These are phyloP conservation scores for Argynnis bischoffii DNA, from an alignment of 2,888 invertebrate genomes.

Conservation along the genomic window DNA sequence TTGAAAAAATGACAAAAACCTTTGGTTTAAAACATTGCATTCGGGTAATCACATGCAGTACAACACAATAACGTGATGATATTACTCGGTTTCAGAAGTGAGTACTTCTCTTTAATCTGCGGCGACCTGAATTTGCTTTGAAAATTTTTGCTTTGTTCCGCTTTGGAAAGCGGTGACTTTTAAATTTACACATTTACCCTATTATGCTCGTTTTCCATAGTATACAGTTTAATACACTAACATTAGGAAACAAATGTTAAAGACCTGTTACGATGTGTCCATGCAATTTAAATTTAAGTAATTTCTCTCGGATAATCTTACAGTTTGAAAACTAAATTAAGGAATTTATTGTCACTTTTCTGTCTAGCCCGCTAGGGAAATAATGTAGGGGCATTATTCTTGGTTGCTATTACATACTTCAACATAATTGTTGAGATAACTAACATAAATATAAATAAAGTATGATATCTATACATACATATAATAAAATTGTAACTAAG, in stretches of 20 bases:
- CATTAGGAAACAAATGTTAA: conserved; percentile 10
- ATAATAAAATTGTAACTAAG: no score
- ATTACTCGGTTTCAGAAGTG: conserved; percentile 33
- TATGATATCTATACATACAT: no score
- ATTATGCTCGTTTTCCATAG: conserved; percentile 14
- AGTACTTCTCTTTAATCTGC: conserved; percentile 33
- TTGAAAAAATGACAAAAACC: neutral
- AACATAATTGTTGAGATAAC: no score
- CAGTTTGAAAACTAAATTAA: conserved; percentile 1
- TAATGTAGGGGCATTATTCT: conserved; percentile 8
- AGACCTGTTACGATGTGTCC: neutral
- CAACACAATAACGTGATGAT: conserved; percentile 31
- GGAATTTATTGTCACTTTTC: neutral
- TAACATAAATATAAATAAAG: no score
- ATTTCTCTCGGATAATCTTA: neutral
- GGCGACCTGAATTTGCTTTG: conserved; percentile 40
- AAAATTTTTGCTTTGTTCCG: conserved; percentile 37
- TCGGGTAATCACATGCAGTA: conserved; percentile 16
- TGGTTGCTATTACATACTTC: conserved; percentile 2
- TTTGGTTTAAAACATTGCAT: neutral
- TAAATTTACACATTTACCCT: conserved; percentile 35
- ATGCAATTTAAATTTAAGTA: conserved; percentile 13
- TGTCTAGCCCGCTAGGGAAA: conserved; percentile 1
- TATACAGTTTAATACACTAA: conserved; percentile 19
- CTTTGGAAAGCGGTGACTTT: conserved; percentile 32